These are phyloP conservation scores for Lepus americanus DNA, from an alignment of 2,113 vertebrate species.

Conservation along the genomic window DNA sequence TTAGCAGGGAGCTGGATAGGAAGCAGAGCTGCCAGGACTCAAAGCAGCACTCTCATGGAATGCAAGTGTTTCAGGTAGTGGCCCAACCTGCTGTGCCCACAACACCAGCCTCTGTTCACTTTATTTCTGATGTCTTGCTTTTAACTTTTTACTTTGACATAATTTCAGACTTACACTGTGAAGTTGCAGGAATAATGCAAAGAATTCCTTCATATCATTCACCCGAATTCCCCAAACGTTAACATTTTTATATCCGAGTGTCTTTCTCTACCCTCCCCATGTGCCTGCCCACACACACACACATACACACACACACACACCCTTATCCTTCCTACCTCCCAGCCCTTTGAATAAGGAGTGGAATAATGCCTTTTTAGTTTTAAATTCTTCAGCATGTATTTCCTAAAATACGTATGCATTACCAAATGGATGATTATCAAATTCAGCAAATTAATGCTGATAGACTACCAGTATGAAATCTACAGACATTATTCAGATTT, in stretches of 20 bases:
- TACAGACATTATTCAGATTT: neutral
- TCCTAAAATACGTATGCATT: neutral
- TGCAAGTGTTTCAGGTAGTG: no score
- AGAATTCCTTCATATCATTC: neutral
- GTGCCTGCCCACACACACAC: no score
- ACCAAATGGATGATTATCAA: neutral
- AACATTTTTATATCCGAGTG: neutral
- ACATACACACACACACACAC: neutral
- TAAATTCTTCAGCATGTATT: neutral
- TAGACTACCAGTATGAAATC: neutral
- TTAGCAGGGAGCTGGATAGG: no score
- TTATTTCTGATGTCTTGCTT: neutral
- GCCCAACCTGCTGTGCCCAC: no score
- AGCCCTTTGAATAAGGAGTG: neutral
- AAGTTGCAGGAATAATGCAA: neutral
- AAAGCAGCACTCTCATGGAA: no score
- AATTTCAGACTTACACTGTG: neutral
- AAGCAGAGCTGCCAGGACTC: no score
- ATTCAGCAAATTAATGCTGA: neutral
- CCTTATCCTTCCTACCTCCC: neutral
- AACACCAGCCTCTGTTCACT: no score
- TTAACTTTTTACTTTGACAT: slow-evolving; percentile 4
- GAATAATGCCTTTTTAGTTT: neutral
- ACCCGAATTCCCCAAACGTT: neutral
- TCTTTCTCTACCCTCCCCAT: neutral